These are phyloP conservation scores for Idaea biselata DNA, from an alignment of 2,888 invertebrate genomes.

Conservation along the genomic window DNA sequence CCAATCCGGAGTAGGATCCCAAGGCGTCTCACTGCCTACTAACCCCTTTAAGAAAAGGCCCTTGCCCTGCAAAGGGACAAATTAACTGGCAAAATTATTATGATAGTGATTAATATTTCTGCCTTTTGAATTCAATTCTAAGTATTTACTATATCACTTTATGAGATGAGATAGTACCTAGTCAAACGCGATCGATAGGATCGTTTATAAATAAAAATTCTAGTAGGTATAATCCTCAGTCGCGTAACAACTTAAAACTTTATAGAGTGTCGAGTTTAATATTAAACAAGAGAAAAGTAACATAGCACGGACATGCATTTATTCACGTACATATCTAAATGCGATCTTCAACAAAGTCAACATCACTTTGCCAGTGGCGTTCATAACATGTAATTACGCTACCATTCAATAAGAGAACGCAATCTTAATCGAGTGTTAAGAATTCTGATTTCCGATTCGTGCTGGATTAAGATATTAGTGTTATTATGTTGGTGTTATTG, in stretches of 20 bases:
- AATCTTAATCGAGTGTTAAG: slow-evolving; percentile 74
- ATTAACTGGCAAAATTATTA: no score
- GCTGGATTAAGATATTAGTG: slow-evolving; percentile 18
- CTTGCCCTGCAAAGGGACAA: no score
- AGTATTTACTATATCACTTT: no score
- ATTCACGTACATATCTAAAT: slow-evolving; percentile 15
- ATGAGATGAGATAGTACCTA: no score
- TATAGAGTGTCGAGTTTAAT: background rate
- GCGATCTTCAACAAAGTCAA: slow-evolving; percentile 55
- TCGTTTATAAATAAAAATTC: no score
- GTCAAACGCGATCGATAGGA: no score
- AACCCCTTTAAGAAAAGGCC: no score
- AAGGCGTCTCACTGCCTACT: no score
- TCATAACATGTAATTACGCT: slow-evolving; percentile 60
- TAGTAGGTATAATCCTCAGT: no score
- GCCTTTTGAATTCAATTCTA: no score
- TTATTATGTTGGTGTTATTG: slow-evolving; percentile 10
- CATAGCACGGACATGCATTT: background rate
- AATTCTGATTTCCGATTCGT: slow-evolving; percentile 36
- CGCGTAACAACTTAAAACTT: background rate
- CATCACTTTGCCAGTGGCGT: slow-evolving; percentile 61
- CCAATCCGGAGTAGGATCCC: no score
- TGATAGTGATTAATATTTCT: no score
- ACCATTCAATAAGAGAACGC: slow-evolving; percentile 58
- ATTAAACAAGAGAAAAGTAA: background rate